Evolutionary conservation across 2,888 invertebrate genomes (phyloP), one percentile per base, ranked within the genome.

Genomic region (Eugnorisma glareosa): DNA sequence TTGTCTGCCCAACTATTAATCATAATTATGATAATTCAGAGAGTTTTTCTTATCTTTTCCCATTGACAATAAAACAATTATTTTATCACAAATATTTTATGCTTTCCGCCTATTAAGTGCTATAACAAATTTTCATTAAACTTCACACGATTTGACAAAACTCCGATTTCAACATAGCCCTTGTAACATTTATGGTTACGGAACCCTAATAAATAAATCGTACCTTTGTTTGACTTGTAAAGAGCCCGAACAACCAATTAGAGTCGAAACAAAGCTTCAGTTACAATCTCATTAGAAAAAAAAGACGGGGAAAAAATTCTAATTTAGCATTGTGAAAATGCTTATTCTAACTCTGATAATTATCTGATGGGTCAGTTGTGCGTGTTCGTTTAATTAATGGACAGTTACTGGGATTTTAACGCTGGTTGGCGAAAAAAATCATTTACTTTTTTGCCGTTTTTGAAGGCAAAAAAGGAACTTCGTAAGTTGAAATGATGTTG

Each of bases 221-320:
- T 76, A 74, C 80, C 75, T 88, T 88, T 79, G 75, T 86, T 83
- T 83, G 70, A 88, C 81, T 88, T 82, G 75, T 78, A 59, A 86
- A 88, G 59, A 70, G 68, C 64, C 70, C 61, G 66, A 86, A 85
- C 77, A 86, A 78, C 79, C 86, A 86, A 84, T 87, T 88, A 88
- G 67, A 79, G 75, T 35, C n/a, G 51, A 72, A 77, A 86, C 82
- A 86, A 88, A 76, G 77, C 79, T 75, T 45, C 75, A 18, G 77
- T 88, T 74, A 88, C 79, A 81, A 70, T 73, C 79, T 86, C 86
- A 80, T 88, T 83, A 75, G 61, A 72, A 71, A 73, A 75, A 87
- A 86, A 78, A 66, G 51, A 21, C 24, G 54, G 35, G 28, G 15
- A 59, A 74, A 85, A 75, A 72, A 79, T 11, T 74, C 67, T 73